Evolutionary conservation across 1,140 invertebrate genomes (phyloP), one percentile per base, ranked within the genome.

Genomic region (Scaptomyza montana): DNA sequence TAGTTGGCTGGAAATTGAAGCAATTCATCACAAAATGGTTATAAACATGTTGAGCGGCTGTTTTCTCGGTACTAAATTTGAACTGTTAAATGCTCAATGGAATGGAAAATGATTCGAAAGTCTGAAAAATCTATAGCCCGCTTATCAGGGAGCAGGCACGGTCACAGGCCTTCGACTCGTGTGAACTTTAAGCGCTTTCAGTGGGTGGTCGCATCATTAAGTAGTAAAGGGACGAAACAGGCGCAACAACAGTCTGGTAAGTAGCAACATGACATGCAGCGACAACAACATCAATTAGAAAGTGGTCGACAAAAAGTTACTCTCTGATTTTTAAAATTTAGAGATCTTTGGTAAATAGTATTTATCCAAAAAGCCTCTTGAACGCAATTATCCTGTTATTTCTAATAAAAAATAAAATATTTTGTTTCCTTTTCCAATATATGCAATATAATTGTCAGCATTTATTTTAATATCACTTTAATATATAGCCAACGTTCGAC

Each of bases 41-140:
- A 43, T n/a, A 8, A 5, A n/a, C 36, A 28, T 36, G 56, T 54
- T 69, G 39, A 46, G 7, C 49, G 19, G 47, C 47, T 12, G n/a
- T 60, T n/a, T 57, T 55, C 21, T 6, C 5, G 46, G 50, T 65
- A 72, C 84, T 87, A 87, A 82, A 89, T 82, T 87, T 87, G 89
- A 89, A 89, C 71, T 5, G 82, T 47, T 33, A 45, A 77, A 56
- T 51, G 41, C 45, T 51, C 82, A 87, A 68, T 87, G 75, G 73
- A 77, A 63, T 51, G 82, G 82, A 87, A 87, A 87, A 82, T 89
- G 78, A 89, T 74, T 76, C 69, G 75, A 64, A 46, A 68, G 84
- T 62, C 71, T 68, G 59, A 79, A 71, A 73, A 77, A 70, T 77
- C 84, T 67, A 82, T 82, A 82, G 78, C 78, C 53, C 41, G 82